Conservation (phyloP, 2,888 invertebrate genomes). For the Beris chalybata region DNA sequence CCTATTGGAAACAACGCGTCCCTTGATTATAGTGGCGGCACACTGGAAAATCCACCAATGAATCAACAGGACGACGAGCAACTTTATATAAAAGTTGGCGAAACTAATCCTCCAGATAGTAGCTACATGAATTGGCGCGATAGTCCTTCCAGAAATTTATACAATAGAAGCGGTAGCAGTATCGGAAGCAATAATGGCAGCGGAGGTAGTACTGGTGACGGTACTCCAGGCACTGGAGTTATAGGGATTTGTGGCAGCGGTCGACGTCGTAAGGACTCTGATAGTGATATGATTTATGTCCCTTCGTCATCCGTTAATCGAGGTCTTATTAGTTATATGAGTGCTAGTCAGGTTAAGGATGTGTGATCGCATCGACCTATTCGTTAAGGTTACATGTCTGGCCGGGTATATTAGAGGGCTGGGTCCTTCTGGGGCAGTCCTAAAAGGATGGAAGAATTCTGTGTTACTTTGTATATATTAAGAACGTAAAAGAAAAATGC, state of each 20-base stretch:
- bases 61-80: slow-evolving; percentile 54
- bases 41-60: slow-evolving; percentile 45
- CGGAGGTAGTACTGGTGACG: slow-evolving; percentile 22
- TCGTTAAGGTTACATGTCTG: neutral
- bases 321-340: slow-evolving; percentile 54
- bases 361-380: slow-evolving; percentile 30
- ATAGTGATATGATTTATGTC: slow-evolving; percentile 54
- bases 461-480: no score
- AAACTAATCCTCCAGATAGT: slow-evolving; percentile 42
- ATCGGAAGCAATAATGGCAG: slow-evolving; percentile 40
- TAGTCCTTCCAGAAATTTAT: slow-evolving; percentile 46
- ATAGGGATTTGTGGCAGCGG: slow-evolving; percentile 25
- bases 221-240: slow-evolving; percentile 3
- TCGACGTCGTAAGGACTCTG: slow-evolving; percentile 38
- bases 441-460: no score
- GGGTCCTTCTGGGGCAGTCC: no score
- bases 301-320: slow-evolving; percentile 50
- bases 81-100: slow-evolving; percentile 55
- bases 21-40: slow-evolving; percentile 45
- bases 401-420: no score
- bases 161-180: slow-evolving; percentile 41
- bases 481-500: no score
- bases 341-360: slow-evolving; percentile 41
- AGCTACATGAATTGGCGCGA: slow-evolving; percentile 48
- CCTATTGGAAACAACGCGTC: slow-evolving; percentile 16